Base-by-base conservation (phyloP, 2,113 vertebrate genomes). In the Neoarius graeffei region DNA sequence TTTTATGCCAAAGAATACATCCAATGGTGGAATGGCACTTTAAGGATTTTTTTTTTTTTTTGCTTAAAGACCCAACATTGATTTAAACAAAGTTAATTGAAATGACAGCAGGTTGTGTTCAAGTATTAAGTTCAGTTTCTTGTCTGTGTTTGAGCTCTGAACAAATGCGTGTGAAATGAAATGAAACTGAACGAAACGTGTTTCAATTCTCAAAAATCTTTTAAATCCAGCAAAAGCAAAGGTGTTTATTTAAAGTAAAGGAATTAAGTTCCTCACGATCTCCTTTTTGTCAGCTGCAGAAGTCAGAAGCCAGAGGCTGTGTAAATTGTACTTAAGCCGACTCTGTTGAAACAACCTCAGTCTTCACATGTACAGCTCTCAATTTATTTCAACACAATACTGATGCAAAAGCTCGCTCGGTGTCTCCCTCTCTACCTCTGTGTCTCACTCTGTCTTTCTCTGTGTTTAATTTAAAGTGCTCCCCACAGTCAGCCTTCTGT, bases 391-490 rank as follows among this genome's bases (percentile, higher is more conserved):
- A 52, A 48, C 79, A 87, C 56, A 25, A 48, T 57, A 15, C 62
- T 56, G 27, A 69, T 81, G 48, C 60, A 35, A 85, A 85, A 56
- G 1, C 14, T n/a, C 74, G 6, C 76, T 85, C 83, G 11, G 42
- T 73, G 2, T 74, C 77, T 74, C n/a, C 57, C 27, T 81, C 81
- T 89, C 85, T 88, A 87, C 85, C 88, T 90, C 81, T 73, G 56
- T 71, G 73, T 52, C 57, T 20, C 59, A 35, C 42, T 71, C 71
- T 89, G 54, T 59, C 82, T 83, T 64, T 84, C 30, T 52, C 87
- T 83, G 88, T 91, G 92, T 93, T 94, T 95, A 93, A 95, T 95
- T 94, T 94, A 90, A 94, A 92, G 91, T 88, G 90, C 94, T 96
- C 93, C 94, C 91, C 76, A 88, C 93, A 89, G 92, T 93, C 92